Evolutionary conservation across 2,113 vertebrate species (phyloP), one percentile per base, ranked within the genome.

Genomic region (Drymodes brunneopygia): DNA sequence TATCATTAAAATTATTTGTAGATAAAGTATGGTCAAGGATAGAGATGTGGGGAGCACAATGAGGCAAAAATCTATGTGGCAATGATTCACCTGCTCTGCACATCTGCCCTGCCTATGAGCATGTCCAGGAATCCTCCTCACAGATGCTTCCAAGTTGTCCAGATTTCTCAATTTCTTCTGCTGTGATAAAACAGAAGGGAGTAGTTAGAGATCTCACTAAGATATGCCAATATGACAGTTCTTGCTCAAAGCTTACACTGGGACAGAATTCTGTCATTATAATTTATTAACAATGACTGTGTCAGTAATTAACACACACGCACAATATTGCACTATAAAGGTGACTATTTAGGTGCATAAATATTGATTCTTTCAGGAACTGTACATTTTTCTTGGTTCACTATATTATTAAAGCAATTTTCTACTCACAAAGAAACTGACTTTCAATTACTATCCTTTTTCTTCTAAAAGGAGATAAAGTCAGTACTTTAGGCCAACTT

Each of bases 31-130:
- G 4, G 31, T 38, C 36, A 73, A 12, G 29, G n/a, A 67, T 40
- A 69, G 1, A 7, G 72, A 15, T 2, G 4, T 6, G 56, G 21
- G n/a, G 36, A 79, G 13, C 1, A 19, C 14, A 38, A 7, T 0
- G 0, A 27, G 33, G 15, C 35, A 82, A 81, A 86, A 69, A 31
- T 38, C 14, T 20, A 10, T 7, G 12, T 28, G 8, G 7, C 9
- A 73, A 11, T 48, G 45, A 57, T 65, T 64, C 40, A 53, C 18
- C 7, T 71, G 16, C 24, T 61, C 15, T 75, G 35, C 33, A 29
- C 0, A 1, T 50, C 21, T 44, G 1, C 27, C 82, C 53, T 66
- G 2, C 33, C 14, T 66, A 2, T 12, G 7, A 38, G 4, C 5
- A 20, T 0, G 2, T 17, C 21, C 11, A 9, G 56, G 20, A 72